These are phyloP conservation scores for Drosophila parabipectinata DNA, from an alignment of 1,140 invertebrate genomes.

Conservation along the genomic window DNA sequence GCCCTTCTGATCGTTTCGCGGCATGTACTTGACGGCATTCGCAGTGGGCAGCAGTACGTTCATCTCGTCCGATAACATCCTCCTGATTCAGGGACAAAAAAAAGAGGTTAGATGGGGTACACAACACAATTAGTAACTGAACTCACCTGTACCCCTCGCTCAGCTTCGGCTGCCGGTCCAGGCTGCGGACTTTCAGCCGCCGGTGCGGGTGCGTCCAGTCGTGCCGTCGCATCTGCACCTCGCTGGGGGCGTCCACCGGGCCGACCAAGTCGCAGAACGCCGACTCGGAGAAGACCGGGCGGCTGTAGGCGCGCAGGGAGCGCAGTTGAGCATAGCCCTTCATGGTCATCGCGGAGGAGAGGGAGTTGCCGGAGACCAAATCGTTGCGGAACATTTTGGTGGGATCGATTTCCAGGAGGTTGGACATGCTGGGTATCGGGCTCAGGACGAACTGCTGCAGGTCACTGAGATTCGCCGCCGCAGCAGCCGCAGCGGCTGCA, in stretches of 20 bases:
- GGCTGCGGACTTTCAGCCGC: conserved; percentile 68
- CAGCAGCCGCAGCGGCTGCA: conserved; percentile 59
- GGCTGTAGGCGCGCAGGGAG: conserved; percentile 88
- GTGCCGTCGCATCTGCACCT: conserved; percentile 58
- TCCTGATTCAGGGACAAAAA: conserved; percentile 25
- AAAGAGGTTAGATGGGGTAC: not conserved
- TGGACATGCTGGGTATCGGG: conserved; percentile 92
- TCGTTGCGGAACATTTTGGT: conserved; percentile 70
- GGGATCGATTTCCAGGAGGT: conserved; percentile 84
- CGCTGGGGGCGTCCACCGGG: conserved; percentile 56
- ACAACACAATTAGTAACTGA: too few relatives aligned
- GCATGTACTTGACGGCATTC: conserved; percentile 72
- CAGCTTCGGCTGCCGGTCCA: conserved; percentile 69
- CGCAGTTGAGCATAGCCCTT: conserved; percentile 92
- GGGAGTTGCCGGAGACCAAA: conserved; percentile 54
- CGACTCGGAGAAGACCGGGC: conserved; percentile 84
- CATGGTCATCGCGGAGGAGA: conserved; percentile 86
- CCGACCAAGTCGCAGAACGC: conserved; percentile 71
- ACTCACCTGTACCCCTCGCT: conserved; percentile 67
- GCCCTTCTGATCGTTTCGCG: conserved; percentile 68
- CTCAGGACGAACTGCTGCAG: conserved; percentile 89
- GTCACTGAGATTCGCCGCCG: conserved; percentile 85
- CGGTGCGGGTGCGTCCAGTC: conserved; percentile 70
- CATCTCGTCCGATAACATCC: conserved; percentile 63
- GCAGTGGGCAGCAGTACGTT: conserved; percentile 66